A percentile compares a stretch with the other conserved stretches of the same genome.
These are phyloP conservation scores for Thumatha senex DNA, from an alignment of 2,888 invertebrate genomes.

Conservation along the genomic window DNA sequence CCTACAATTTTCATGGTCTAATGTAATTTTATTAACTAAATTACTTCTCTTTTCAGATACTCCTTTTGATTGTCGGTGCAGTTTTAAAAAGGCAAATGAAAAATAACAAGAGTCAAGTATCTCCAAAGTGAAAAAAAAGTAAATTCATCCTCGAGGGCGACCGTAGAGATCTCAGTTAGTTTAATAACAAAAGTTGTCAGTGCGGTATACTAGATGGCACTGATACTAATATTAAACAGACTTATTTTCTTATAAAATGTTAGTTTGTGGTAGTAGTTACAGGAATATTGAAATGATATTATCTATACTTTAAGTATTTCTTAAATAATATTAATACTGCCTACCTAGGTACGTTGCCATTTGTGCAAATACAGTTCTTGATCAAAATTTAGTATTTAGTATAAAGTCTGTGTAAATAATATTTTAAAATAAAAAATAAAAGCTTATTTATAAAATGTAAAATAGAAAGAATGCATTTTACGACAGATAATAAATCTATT, in stretches of 20 bases:
- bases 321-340: no score
- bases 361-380: no score
- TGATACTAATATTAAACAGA: not conserved
- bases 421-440: not conserved
- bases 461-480: no score
- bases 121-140: slow-evolving; percentile 1
- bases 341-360: no score
- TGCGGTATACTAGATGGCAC: slow-evolving; percentile 23
- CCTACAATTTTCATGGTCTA: no score
- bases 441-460: not conserved
- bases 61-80: slow-evolving; percentile 23
- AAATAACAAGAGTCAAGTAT: not conserved
- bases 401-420: not conserved
- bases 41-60: slow-evolving; percentile 18
- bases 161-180: slow-evolving; percentile 26
- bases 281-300: no score
- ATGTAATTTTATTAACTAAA: not conserved
- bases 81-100: slow-evolving; percentile 7
- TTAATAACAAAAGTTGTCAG: slow-evolving; percentile 8
- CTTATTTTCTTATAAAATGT: no score
- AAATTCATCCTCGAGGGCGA: slow-evolving; percentile 20
- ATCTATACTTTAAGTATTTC: no score
- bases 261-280: no score
- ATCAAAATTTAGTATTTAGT: no score
- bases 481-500: no score